Base-by-base conservation (phyloP, 2,888 invertebrate genomes). In the Beris morrisii region DNA sequence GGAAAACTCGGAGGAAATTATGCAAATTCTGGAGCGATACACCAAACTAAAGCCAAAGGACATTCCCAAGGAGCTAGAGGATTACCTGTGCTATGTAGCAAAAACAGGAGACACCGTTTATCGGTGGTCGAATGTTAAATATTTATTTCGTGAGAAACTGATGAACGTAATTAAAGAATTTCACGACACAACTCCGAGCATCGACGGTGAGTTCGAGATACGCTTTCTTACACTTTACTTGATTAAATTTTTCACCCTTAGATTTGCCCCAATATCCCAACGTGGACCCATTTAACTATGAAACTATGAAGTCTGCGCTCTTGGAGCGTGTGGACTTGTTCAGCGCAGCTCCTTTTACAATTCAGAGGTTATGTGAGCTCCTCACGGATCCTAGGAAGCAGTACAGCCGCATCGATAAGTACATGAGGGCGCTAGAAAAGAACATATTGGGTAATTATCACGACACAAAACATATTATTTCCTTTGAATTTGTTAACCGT, bases 351-450 rank as follows among this genome's bases (percentile, higher is more conserved):
- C 97, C 97, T 0, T 97, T 97, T 77, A 97, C 97, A 15, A 91
- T 97, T 71, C 97, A 97, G 80, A 86, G 98, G 72, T 87, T 99
- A 69, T 96, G 97, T 81, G 98, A 99, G 80, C 84, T 99, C 32
- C 83, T 99, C 3, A 92, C 93, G 4, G 88, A 89, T 72, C 97
- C 98, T 2, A 86, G 90, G 28, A 94, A 93, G 78, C 96, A 98
- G 77, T 99, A 99, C 80, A 93, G 92, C 76, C 86, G 95, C 69
- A 91, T 95, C 69, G 98, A 97, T 78, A 98, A 98, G 80, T 98
- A 92, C 78, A 92, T 99, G 90, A 85, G 97, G 67, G 98, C 97
- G 0, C 85, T 99, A 68, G 98, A 98, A 79, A 98, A 98, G 81
- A 94, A 93, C 75, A 92, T 95, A 72, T 82, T 94, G 73, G 80